phyloP scores from a whole-genome alignment of 2,888 invertebrate species.

The Coecobrya sp. region DNA sequence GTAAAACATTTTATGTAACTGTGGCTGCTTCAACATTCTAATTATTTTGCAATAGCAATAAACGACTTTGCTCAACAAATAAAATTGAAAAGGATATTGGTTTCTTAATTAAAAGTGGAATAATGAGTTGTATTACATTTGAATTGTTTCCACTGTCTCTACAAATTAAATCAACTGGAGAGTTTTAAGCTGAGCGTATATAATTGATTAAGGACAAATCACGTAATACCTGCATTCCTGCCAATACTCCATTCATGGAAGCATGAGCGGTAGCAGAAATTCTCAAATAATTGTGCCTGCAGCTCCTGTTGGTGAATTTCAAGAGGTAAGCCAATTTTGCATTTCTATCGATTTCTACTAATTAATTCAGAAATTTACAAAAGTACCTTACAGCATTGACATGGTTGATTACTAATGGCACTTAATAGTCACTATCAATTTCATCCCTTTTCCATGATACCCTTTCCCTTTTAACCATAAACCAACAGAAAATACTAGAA shows the following conservation, averaged over 20 bases:
- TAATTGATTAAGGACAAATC: not conserved
- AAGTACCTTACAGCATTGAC: not conserved
- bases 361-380: not conserved
- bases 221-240: not conserved
- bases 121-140: not conserved
- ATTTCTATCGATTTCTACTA: not conserved
- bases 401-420: no score
- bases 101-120: constrained; percentile 2
- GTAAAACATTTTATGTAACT: no score
- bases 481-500: not conserved
- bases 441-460: not conserved
- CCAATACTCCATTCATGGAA: constrained; percentile 71
- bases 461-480: no score
- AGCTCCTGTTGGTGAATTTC: constrained; percentile 82
- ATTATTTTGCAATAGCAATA: no score
- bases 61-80: no score
- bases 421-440: not conserved
- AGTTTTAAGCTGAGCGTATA: not conserved
- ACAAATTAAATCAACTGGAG: constrained; percentile 20
- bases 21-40: no score
- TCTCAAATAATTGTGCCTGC: constrained; percentile 68
- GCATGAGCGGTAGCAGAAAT: constrained; percentile 65
- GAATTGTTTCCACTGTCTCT: not conserved
- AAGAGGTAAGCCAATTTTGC: constrained; percentile 79
- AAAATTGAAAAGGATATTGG: not conserved